Base-by-base conservation (phyloP, 2,888 invertebrate species). In the Oegoconia quadripuncta region DNA sequence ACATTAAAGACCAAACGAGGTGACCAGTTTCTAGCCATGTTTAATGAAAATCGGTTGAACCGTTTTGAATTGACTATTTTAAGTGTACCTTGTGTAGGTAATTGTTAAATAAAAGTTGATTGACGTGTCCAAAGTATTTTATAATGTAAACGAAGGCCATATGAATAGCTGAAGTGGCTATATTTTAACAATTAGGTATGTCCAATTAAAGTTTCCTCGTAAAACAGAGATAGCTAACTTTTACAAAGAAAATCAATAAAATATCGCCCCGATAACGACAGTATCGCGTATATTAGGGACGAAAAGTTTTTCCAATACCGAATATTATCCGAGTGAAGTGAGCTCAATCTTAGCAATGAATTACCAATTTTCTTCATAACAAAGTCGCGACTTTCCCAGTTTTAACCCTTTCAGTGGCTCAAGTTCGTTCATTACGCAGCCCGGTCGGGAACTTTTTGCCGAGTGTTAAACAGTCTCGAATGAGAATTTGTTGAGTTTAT, bases 361-460 rank as follows among this genome's bases (percentile, higher is more conserved):
- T 76, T 71, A 76, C 73, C 65, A 73, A 77, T 77, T 77, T 75
- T 67, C 65, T 68, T 72, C 70, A 69, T 67, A 70, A 64, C 69
- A 66, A 67, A 74, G 66, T 69, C 69, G 56, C 52, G 65, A 73
- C 64, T 73, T 72, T 69, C 55, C 50, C 66, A 64, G 64, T 69
- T 71, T 69, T 66, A 71, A 72, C 72, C 74, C 74, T 73, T 77
- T 74, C 70, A 66, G 59, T 64, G 65, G 61, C 57, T 48, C 57
- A 76, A 77, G 73, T 77, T 78, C 63, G 62, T 70, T 78, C 76
- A 77, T 78, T 77, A 79, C 67, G 64, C 44, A 55, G 57, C 51
- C 50, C 50, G 53, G 57, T 49, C 44, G 51, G 40, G 42, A 73
- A 73, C 59, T 74, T 75, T 68, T 67, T 61, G 62, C 64, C 45